Percentiles rank a stretch among this genome's conserved stretches.
These are phyloP conservation scores for Falco rusticolus DNA, from an alignment of 2,797 vertebrate genomes.

Conservation along the genomic window DNA sequence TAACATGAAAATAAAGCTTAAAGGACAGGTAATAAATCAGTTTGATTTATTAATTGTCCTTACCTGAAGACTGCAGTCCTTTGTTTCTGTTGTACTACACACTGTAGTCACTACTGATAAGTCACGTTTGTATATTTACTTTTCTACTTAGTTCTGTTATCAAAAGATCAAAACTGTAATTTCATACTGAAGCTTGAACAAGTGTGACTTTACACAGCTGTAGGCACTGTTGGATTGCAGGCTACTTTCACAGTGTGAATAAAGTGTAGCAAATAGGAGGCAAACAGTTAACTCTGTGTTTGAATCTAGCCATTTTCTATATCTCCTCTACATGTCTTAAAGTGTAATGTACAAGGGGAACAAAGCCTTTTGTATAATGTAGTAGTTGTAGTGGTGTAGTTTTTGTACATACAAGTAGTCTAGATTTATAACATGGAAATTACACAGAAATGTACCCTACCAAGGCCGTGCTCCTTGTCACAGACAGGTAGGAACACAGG, in stretches of 20 bases:
- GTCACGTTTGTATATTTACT: neutral
- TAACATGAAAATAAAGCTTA: neutral
- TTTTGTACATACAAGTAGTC: neutral
- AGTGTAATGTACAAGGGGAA: accelerated
- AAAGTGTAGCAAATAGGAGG: neutral
- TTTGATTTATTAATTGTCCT: neutral
- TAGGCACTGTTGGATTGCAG: neutral
- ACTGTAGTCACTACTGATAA: neutral
- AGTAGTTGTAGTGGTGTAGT: neutral
- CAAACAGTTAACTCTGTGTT: neutral
- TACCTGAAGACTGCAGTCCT: neutral
- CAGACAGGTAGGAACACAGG: neutral
- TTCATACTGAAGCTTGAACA: neutral
- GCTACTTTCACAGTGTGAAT: neutral
- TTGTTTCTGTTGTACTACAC: neutral
- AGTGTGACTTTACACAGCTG: neutral
- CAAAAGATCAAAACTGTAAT: neutral
- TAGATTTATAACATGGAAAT: neutral
- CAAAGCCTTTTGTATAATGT: neutral
- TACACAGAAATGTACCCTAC: neutral
- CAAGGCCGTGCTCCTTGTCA: neutral
- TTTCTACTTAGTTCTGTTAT: neutral
- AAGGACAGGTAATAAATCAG: neutral
- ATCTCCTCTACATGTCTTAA: neutral
- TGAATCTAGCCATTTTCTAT: neutral